Evolutionary conservation across 1,140 invertebrate species (phyloP), one percentile per base, ranked within the genome.

Genomic region (Bombus affinis): DNA sequence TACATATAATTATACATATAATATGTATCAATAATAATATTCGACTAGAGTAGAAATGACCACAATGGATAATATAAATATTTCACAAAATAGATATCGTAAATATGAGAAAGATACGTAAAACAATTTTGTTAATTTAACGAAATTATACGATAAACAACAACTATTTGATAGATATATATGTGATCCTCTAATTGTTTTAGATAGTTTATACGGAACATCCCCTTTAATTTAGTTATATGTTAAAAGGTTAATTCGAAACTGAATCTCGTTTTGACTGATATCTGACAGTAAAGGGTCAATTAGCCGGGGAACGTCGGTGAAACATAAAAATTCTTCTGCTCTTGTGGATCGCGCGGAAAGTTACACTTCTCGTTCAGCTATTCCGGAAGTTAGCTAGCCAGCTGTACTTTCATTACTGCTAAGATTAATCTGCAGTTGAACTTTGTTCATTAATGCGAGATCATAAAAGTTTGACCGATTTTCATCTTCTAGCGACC

Each of bases 401-500:
- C 59, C 57, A 57, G 32, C 71, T 57, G 71, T 53, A 73, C 71
- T 81, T 85, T 81, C 84, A 85, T 85, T 81, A 68, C 79, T 18
- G 71, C 59, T 53, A 81, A 85, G 79, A 85, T 85, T 85, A 85
- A 85, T 85, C 71, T 81, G 62, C 37, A 75, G 84, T 74, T 85
- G 77, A 85, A 85, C 78, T 85, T 85, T 85, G 84, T 81, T 85
- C 84, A 81, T 85, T 85, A 81, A 85, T 85, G 59, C 79, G 79
- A 70, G 42, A 85, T 85, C 79, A 81, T 85, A 81, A 81, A 85
- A 85, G 78, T 85, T 85, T 74, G 59, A 73, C 79, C 79, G 71
- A 81, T 73, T 85, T 75, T 81, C 71, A 81, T 71, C 32, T 28
- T 13, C 9, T 6, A 35, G 44, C 59, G 71, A 66, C 57, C 59